These are phyloP conservation scores for Rhabdophis nuchalis DNA, from an alignment of 2,797 vertebrate genomes.

Conservation along the genomic window DNA sequence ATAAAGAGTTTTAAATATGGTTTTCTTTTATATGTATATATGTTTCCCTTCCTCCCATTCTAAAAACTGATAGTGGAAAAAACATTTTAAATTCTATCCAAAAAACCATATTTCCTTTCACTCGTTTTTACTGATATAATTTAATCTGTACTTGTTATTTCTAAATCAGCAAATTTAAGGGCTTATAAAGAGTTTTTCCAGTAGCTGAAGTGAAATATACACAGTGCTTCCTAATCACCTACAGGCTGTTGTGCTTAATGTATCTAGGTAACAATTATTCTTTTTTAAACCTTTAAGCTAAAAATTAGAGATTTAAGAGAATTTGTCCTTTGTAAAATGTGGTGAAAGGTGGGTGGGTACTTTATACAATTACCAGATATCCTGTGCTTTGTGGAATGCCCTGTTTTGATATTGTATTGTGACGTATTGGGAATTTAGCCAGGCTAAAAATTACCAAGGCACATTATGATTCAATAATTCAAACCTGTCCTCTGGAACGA, in stretches of 20 bases:
- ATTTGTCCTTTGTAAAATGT: neutral
- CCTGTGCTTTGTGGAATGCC: neutral
- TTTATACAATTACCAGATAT: constrained; percentile 10
- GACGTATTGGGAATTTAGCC: neutral
- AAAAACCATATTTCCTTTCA: neutral
- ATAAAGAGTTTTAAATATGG: neutral
- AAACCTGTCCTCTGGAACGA: too few relatives aligned
- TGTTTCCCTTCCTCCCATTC: neutral
- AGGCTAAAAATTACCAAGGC: neutral
- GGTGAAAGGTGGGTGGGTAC: neutral
- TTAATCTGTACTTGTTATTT: neutral
- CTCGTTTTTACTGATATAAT: neutral
- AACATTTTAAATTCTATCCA: neutral
- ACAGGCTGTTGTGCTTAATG: neutral
- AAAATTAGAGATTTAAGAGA: neutral
- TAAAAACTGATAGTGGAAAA: neutral
- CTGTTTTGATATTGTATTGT: neutral
- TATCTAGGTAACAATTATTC: constrained; percentile 1
- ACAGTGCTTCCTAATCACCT: constrained; percentile 4
- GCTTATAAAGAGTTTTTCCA: neutral
- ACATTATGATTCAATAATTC: too few relatives aligned
- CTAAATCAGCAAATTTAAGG: neutral
- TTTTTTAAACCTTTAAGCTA: neutral
- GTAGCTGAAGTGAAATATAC: neutral
- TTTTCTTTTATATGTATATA: neutral